Percentiles rank a stretch among this genome's conserved stretches.
These are phyloP conservation scores for Drosophila mercatorum DNA, from an alignment of 2,888 invertebrate species.

Conservation along the genomic window DNA sequence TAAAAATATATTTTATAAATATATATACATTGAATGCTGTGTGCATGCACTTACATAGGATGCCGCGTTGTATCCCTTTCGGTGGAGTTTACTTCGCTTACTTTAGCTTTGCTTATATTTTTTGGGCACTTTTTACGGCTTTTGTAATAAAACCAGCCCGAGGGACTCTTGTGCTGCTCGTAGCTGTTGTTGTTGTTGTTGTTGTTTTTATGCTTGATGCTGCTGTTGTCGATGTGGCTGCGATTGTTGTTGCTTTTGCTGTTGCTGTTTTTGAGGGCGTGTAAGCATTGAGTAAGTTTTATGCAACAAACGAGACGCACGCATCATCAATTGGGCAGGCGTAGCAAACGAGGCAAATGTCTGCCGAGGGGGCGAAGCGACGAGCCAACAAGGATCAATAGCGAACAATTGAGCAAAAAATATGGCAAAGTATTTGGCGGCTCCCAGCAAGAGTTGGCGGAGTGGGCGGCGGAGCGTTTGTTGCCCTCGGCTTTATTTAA, in stretches of 20 bases:
- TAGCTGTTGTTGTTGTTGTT: constrained; percentile 28
- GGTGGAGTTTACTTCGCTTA: constrained; percentile 48
- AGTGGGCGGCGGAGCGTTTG: constrained; percentile 22
- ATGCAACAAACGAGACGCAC: constrained; percentile 72
- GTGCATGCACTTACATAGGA: constrained; percentile 63
- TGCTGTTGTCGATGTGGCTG: constrained; percentile 34
- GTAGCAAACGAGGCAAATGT: constrained; percentile 28
- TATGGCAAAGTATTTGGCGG: constrained; percentile 64
- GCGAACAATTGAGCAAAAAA: constrained; percentile 77
- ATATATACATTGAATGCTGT: constrained; percentile 12
- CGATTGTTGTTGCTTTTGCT: constrained; percentile 26
- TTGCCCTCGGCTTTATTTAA: constrained; percentile 72
- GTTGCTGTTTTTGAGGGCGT: constrained; percentile 66
- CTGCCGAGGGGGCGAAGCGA: constrained; percentile 6
- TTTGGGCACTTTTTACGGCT: constrained; percentile 61
- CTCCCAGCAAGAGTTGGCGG: constrained; percentile 7
- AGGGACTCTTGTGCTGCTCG: constrained; percentile 50
- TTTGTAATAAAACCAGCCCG: constrained; percentile 79
- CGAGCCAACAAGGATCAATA: constrained; percentile 50
- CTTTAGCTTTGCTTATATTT: constrained; percentile 23
- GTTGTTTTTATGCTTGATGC: constrained; percentile 39
- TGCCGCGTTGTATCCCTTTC: constrained; percentile 60
- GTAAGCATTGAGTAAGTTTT: constrained; percentile 78
- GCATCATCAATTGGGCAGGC: constrained; percentile 54
- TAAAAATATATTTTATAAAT: neutral